Base-by-base conservation (phyloP, 53 echinoderm and acorn worm species). In the Holothuria leucospilota region DNA sequence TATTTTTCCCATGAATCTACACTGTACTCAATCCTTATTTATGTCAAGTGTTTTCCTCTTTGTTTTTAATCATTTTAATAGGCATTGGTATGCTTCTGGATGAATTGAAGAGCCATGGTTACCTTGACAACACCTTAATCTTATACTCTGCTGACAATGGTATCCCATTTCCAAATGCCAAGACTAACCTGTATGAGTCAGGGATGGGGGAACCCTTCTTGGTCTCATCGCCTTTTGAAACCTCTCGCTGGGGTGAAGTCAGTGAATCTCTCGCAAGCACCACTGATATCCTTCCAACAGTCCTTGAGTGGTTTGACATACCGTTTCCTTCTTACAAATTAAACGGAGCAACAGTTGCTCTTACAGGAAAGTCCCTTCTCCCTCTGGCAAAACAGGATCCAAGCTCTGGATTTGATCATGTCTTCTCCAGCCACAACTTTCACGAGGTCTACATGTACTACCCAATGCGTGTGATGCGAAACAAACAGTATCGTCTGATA, bases 161-260 rank as follows among this genome's bases (percentile, higher is more conserved):
- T 30, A 97, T 97, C 23, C 98, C 98, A 25, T 97, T 97, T 85
- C 98, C 95, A 40, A 92, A 94, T 69, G 98, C 98, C 77, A 97
- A 97, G 88, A 97, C 98, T 73, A 97, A 95, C 82, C 93, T 97
- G 4, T 97, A 93, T 66, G 98, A 95, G 69, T 78, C 91, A 29
- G 98, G 98, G 21, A 97, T 97, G 98, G 95, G 95, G 13, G 98
- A 97, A 62, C 98, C 98, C 0, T 93, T 92, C 89, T 82, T 97
- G 62, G 71, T 97, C 39, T 97, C 98, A 40, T 91, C 91, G 34
- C 98, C 98, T 5, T 42, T 71, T 16, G 82, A 82, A 68, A 93
- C 53, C n/a, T 29, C 88, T 10, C 78, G 98, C 27, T 97, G 98
- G 98, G 98, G 98, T 29, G 88, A 95, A 87, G 88, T 90, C 58